Evolutionary conservation across 2,797 vertebrate species (phyloP).

Genomic region (Heliangelus exortis): DNA sequence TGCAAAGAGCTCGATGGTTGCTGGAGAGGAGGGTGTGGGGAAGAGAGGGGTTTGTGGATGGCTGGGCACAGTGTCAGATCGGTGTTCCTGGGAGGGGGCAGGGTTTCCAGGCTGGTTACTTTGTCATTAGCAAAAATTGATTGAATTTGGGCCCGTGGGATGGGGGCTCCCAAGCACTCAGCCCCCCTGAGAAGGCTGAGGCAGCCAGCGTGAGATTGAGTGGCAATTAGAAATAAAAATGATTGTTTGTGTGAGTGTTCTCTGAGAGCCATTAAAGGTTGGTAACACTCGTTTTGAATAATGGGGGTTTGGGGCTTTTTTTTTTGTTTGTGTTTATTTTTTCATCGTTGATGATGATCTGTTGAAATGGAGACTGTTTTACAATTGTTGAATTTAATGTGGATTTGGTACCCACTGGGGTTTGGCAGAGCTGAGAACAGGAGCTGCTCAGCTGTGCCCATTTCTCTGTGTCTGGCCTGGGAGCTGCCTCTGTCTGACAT

Average conservation of each 20-base stretch:
- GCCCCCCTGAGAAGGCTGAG: neutral
- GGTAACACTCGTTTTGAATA: neutral
- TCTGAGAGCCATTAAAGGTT: neutral
- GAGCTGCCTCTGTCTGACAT: neutral
- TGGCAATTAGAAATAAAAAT: neutral
- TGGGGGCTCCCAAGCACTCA: neutral
- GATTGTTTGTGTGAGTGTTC: neutral
- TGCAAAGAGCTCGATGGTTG: too few relatives aligned
- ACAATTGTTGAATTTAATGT: neutral
- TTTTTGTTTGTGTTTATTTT: too few relatives aligned
- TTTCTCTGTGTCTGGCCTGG: neutral
- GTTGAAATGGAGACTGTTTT: neutral
- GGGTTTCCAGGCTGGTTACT: neutral
- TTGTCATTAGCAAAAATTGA: constrained; percentile 15
- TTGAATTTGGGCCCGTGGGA: constrained; percentile 24
- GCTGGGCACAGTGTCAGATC: neutral
- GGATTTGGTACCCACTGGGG: neutral
- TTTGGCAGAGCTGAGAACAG: neutral
- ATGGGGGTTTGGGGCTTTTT: neutral
- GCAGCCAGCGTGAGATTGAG: neutral
- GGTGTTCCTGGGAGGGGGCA: neutral
- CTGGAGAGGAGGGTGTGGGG: rapidly evolving
- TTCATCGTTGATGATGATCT: neutral
- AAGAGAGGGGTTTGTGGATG: neutral
- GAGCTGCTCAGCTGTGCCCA: neutral